Evolutionary conservation across 2,888 invertebrate species (phyloP).

Genomic region (Byasa hedistus): DNA sequence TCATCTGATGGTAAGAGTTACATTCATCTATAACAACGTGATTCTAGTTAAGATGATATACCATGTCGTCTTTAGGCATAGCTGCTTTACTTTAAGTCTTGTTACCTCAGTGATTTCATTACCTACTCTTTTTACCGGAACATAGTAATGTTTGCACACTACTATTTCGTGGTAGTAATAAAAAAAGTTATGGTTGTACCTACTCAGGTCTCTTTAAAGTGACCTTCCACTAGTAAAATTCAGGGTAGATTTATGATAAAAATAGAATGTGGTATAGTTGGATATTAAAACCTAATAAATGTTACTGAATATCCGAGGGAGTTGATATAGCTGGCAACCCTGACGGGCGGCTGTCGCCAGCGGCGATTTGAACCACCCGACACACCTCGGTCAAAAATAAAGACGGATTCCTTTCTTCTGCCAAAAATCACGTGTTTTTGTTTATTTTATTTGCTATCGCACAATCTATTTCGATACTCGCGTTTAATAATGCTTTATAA

Average conservation of each 20-base stretch:
- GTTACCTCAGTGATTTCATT: too few species aligned
- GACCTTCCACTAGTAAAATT: too few species aligned
- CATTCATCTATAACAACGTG: too few species aligned
- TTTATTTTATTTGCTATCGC: conserved; percentile 42
- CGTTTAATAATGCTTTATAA: not conserved
- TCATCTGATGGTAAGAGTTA: too few species aligned
- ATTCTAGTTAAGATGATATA: too few species aligned
- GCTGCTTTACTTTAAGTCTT: too few species aligned
- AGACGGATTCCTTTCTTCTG: conserved; percentile 50
- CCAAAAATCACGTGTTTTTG: conserved; percentile 51
- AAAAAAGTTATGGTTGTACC: too few species aligned
- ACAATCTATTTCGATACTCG: conserved; percentile 24
- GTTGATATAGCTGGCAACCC: conserved; percentile 16
- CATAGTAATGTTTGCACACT: too few species aligned
- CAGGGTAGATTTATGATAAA: not conserved
- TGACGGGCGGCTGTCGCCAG: conserved; percentile 25
- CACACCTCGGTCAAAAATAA: conserved; percentile 45
- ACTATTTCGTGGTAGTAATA: too few species aligned
- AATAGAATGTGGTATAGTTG: not conserved
- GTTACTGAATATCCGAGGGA: not conserved
- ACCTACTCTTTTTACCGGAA: too few species aligned
- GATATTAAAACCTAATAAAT: not conserved
- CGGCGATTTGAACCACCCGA: conserved; percentile 36
- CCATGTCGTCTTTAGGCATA: too few species aligned
- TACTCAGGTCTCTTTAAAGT: too few species aligned